Percentiles rank a stretch among this genome's conserved stretches.
These are phyloP conservation scores for Himalopsyche japonica DNA, from an alignment of 2,888 invertebrate genomes.

Conservation along the genomic window DNA sequence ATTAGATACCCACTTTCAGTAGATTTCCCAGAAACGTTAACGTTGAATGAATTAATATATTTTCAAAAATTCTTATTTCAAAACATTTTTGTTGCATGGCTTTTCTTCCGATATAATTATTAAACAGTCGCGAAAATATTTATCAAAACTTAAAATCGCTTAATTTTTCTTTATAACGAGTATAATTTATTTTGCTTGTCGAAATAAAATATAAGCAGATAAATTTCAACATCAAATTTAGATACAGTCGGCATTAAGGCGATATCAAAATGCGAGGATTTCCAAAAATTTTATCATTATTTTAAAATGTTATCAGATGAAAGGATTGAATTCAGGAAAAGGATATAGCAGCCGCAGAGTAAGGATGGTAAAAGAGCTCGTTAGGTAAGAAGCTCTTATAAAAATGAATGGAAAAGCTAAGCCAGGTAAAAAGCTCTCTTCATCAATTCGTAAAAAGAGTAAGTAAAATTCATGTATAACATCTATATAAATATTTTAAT, in stretches of 20 bases:
- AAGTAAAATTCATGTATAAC: neutral
- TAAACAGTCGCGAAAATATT: no score
- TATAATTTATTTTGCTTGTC: neutral
- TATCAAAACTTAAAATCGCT: no score
- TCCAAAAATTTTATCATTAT: neutral
- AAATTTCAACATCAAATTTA: neutral
- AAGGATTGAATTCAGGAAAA: constrained; percentile 11
- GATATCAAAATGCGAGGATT: neutral
- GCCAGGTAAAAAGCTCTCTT: constrained; percentile 7
- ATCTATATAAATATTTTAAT: neutral
- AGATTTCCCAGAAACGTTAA: no score
- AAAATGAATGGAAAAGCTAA: constrained; percentile 17
- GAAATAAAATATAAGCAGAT: neutral
- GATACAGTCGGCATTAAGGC: neutral
- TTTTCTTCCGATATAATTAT: no score
- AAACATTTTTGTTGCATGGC: no score
- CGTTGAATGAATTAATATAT: no score
- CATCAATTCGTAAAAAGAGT: constrained; percentile 15
- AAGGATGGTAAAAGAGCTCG: constrained; percentile 4
- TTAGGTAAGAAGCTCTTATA: constrained; percentile 21
- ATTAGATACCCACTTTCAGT: no score
- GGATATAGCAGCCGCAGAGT: constrained; percentile 4
- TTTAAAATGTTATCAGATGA: constrained; percentile 5
- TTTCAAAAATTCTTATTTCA: no score
- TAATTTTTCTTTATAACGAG: no score